Base-by-base conservation (phyloP, 2,888 invertebrate genomes). In the Meiosimyza decipiens region DNA sequence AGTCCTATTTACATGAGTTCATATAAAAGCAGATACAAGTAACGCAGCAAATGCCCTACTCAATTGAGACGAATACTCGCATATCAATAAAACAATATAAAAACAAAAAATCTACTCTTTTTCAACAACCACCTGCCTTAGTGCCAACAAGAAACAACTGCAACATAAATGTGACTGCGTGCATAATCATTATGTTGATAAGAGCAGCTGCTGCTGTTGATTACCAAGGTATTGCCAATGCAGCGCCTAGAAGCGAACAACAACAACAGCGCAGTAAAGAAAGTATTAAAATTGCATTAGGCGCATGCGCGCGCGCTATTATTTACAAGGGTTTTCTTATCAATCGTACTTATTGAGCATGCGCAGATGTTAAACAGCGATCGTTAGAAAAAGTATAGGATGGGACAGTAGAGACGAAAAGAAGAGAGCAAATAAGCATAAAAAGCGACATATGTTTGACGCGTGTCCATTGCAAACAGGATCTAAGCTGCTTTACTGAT, bases 201-300 rank as follows among this genome's bases (percentile, higher is more conserved):
- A 76, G 73, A 77, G 77, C 77, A 77, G 78, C 77, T 77, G 75
- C 70, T 49, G 62, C 40, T 40, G 40, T 5, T 40, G 54, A 66
- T 13, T 28, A 51, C 7, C 16, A 7, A 65, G 28, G 18, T 47
- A 49, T 28, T 28, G 28, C 28, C 28, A 28, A 28, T 40, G 40
- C 40, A 40, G 40, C 52, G 66, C 52, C 16, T 40, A 40, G 62
- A 11, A 40, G 52, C 13, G 22, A 50, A 50, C 49, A 49, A 63
- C 13, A 51, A 22, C 22, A 22, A 28, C 22, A 33, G 2, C 13
- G 3, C 15, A 33, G 40, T 7, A 40, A 11, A 47, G 52, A 63
- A 70, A 57, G 63, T 70, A 55, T 63, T 63, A 59, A 52, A 70
- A 71, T 16, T 65, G 65, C 59, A 70, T 47, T 60, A 18, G 62